A percentile compares a stretch with the other conserved stretches of the same genome.
Evolutionary conservation across 2,888 invertebrate genomes (phyloP).

Genomic region (Mesochorus sp.): DNA sequence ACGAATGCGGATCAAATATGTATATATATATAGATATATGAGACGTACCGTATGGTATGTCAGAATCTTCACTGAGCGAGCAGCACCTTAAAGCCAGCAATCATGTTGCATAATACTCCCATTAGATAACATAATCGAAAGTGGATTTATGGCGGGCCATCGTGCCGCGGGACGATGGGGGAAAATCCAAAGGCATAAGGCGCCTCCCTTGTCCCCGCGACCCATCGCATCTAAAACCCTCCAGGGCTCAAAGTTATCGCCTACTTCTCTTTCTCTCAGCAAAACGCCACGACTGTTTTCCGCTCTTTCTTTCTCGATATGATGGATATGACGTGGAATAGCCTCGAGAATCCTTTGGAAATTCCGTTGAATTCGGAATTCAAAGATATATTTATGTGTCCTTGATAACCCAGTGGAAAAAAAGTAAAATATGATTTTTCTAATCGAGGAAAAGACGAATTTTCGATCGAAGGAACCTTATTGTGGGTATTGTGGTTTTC

Average conservation of each 20-base stretch:
- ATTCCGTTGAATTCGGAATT: constrained; percentile 28
- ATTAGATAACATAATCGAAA: constrained; percentile 81
- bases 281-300: constrained; percentile 33
- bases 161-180: constrained; percentile 47
- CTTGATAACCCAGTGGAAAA: constrained; percentile 4
- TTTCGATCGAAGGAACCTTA: too few relatives aligned
- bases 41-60: neutral
- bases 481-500: too few relatives aligned
- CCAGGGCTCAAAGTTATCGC: constrained; percentile 13
- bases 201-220: constrained; percentile 38
- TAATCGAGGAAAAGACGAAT: neutral
- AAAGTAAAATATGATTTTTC: constrained; percentile 4
- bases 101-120: constrained; percentile 80
- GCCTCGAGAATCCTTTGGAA: constrained; percentile 27
- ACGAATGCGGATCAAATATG: constrained; percentile 6
- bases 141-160: constrained; percentile 77
- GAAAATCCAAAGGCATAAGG: constrained; percentile 56
- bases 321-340: constrained; percentile 36
- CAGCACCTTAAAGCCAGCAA: constrained; percentile 78
- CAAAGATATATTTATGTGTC: constrained; percentile 3
- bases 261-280: constrained; percentile 3
- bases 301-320: constrained; percentile 33
- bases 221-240: constrained; percentile 44
- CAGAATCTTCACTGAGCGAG: constrained; percentile 63
- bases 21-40: constrained; percentile 7